Percentiles rank a stretch among this genome's conserved stretches.
phyloP scores from a whole-genome alignment of 2,797 vertebrate genomes.

The Bradypodion ventrale region DNA sequence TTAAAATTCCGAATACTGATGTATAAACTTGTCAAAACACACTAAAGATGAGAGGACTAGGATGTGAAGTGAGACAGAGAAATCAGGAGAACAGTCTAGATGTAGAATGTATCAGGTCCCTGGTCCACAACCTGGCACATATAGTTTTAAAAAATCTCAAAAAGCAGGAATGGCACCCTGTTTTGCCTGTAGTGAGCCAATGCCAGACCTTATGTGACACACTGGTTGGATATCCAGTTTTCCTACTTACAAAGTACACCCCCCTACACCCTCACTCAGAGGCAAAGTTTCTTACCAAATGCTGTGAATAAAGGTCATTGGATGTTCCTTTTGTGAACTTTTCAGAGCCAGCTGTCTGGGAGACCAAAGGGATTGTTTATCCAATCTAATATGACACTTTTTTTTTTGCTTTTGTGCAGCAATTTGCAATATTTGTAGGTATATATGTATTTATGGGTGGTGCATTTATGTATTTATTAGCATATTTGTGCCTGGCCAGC shows the following conservation, averaged over 20 bases:
- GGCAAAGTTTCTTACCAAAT: neutral
- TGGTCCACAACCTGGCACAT: neutral
- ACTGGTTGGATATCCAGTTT: neutral
- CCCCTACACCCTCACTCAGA: neutral
- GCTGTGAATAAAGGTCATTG: neutral
- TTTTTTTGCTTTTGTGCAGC: neutral
- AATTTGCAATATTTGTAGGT: no score
- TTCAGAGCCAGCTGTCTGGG: neutral
- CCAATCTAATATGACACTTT: neutral
- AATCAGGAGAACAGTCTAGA: neutral
- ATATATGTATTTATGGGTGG: no score
- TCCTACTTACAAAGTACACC: neutral
- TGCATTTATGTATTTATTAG: no score
- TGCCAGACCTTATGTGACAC: neutral
- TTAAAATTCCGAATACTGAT: neutral
- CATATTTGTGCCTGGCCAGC: no score
- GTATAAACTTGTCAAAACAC: neutral
- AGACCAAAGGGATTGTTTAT: neutral
- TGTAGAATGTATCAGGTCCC: neutral
- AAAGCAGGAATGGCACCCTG: neutral
- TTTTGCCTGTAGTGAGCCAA: neutral
- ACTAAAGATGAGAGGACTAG: neutral
- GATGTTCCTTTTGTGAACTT: neutral
- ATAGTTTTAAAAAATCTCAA: neutral
- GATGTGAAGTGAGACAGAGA: no score